phyloP scores from a whole-genome alignment of 1,140 invertebrate species.

The Drosophila sulfurigaster region DNA sequence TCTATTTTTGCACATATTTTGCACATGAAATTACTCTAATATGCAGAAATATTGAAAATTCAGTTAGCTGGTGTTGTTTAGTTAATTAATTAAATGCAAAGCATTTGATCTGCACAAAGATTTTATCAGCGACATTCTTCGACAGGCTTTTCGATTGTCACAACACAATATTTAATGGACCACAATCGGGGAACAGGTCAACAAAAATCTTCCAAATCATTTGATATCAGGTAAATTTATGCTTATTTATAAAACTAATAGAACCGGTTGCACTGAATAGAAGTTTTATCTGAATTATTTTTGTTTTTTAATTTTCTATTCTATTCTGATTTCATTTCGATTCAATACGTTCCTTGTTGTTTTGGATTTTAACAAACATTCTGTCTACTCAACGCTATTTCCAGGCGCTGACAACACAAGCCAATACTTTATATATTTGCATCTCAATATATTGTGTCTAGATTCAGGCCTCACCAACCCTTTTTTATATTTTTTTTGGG shows the following conservation, averaged over 20 bases:
- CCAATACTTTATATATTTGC: conserved; percentile 5
- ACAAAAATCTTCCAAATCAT: conserved; percentile 30
- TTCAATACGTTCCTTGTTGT: conserved; percentile 2
- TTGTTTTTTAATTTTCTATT: background rate
- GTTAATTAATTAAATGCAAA: conserved; percentile 19
- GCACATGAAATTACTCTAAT: background rate
- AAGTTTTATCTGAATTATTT: conserved; percentile 15
- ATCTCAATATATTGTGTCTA: conserved; percentile 16
- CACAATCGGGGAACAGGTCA: conserved; percentile 7
- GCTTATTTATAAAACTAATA: conserved; percentile 44
- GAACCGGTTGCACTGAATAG: conserved; percentile 45
- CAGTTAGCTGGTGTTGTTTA: background rate
- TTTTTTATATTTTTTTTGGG: background rate
- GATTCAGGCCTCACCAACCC: background rate
- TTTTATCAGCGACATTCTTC: conserved; percentile 33
- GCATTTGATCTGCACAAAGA: conserved; percentile 3
- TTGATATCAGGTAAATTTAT: conserved; percentile 39
- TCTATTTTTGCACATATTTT: conserved; percentile 9
- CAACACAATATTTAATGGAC: conserved; percentile 27
- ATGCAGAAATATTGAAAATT: background rate
- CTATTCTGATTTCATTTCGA: conserved; percentile 21
- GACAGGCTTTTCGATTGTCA: conserved; percentile 21
- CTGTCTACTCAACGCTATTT: conserved; percentile 32
- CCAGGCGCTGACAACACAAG: conserved; percentile 37
- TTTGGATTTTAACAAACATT: conserved; percentile 10